A percentile compares a stretch with the other conserved stretches of the same genome.
These are phyloP conservation scores for Chlamydotis undulata DNA, from an alignment of 2,113 vertebrate species.

Conservation along the genomic window DNA sequence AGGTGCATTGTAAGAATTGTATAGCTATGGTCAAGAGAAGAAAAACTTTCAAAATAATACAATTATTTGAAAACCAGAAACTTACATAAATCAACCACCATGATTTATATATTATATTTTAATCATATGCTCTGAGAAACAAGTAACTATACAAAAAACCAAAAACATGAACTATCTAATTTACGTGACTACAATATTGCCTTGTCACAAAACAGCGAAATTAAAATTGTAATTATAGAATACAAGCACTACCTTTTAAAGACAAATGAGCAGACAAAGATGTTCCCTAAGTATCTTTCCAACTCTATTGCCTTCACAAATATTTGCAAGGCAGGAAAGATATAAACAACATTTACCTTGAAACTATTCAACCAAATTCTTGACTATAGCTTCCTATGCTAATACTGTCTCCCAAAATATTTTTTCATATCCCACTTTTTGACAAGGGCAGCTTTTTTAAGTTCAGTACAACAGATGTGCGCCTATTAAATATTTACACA, in stretches of 20 bases:
- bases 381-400: neutral
- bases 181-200: neutral
- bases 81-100: neutral
- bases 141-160: neutral
- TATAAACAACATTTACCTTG: neutral
- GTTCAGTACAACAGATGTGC: neutral
- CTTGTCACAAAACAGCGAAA: neutral
- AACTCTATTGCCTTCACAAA: neutral
- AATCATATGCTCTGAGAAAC: neutral
- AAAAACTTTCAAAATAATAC: neutral
- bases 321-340: neutral
- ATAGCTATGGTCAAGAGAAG: neutral
- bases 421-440: neutral
- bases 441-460: neutral
- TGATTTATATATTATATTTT: neutral
- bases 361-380: neutral
- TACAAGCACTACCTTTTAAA: neutral
- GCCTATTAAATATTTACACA: neutral
- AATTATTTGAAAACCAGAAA: neutral
- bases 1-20: neutral
- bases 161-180: neutral
- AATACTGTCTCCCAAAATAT: neutral
- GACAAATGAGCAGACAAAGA: neutral
- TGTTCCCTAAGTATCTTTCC: neutral
- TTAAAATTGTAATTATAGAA: neutral